Base-by-base conservation (phyloP, 2,113 vertebrate genomes). In the Probosciger aterrimus region DNA sequence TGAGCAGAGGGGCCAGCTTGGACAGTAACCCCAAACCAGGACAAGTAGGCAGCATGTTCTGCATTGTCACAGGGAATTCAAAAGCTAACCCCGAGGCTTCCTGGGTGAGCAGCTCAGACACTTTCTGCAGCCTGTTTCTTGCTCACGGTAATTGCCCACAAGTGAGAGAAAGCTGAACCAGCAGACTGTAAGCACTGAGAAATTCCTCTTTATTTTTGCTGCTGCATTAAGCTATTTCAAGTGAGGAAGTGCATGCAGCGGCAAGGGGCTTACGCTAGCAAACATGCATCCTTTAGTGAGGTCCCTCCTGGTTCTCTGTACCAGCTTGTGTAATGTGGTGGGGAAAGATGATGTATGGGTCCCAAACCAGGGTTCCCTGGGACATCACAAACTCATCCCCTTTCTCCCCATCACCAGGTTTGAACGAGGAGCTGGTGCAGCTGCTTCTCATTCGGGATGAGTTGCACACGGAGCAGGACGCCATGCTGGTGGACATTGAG, bases 401-500 rank as follows among this genome's bases (percentile, higher is more conserved):
- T 77, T 20, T 65, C 24, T 76, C 82, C 44, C 86, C 46, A 59
- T 3, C 4, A 14, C 44, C 95, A 99, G 99, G 99, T 98, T 98
- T 99, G 98, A 99, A 99, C 65, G 99, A 99, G 97, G 99, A 99
- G 97, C 97, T 99, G 90, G 99, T 99, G 86, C 99, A 99, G 98
- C 98, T 99, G 98, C 98, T 99, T 71, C 98, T 99, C 92, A 98
- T 99, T 82, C 98, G 99, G 87, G 99, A 99, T 37, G 99, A 99
- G 95, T 98, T 99, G 84, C 99, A 99, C 97, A 99, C 99, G 62
- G 99, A 99, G 96, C 99, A 99, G 91, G 99, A 99, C 0, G 99
- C 99, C 94, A 99, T 99, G 99, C 98, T 99, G 98, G 99, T 99
- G 93, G 99, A 99, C 98, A 99, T 99, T 9, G 99, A 99, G 96